Evolutionary conservation across 1,140 invertebrate species (phyloP).

Genomic region (Eumeta japonica): DNA sequence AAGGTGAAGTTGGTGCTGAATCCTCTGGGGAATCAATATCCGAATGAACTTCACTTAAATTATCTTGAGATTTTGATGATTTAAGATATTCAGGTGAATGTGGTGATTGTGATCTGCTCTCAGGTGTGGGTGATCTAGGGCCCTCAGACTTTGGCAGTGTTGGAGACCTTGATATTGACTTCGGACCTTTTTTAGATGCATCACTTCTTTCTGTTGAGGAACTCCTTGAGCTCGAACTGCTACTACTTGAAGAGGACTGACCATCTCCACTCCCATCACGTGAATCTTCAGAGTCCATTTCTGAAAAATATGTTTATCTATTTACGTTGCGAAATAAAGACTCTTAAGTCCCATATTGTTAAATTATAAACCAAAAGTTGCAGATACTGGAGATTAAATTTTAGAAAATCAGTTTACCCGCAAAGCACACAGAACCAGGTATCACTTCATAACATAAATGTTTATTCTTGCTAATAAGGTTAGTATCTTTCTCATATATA

Average conservation of each 20-base stretch:
- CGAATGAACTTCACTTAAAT: constrained; percentile 41
- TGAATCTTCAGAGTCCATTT: constrained; percentile 57
- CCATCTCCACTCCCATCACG: constrained; percentile 42
- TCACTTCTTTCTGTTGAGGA: constrained; percentile 41
- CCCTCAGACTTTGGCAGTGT: constrained; percentile 23
- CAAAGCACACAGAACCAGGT: no score
- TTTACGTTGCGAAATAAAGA: no score
- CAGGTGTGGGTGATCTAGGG: constrained; percentile 27
- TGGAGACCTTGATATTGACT: constrained; percentile 22
- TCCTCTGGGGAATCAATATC: constrained; percentile 50
- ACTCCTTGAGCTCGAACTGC: constrained; percentile 49
- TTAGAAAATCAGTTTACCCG: no score
- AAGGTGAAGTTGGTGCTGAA: constrained; percentile 33
- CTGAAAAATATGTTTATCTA: no score
- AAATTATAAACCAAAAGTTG: no score
- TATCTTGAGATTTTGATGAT: constrained; percentile 28
- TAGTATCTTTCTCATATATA: no score
- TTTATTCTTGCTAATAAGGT: no score
- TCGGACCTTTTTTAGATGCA: constrained; percentile 35
- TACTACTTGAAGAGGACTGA: constrained; percentile 49
- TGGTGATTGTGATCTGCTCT: constrained; percentile 14
- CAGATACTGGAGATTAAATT: no score
- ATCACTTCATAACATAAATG: no score
- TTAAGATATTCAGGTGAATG: constrained; percentile 19
- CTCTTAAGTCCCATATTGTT: no score